Evolutionary conservation across 2,797 vertebrate species (phyloP).

Genomic region (Australoheros facetus): DNA sequence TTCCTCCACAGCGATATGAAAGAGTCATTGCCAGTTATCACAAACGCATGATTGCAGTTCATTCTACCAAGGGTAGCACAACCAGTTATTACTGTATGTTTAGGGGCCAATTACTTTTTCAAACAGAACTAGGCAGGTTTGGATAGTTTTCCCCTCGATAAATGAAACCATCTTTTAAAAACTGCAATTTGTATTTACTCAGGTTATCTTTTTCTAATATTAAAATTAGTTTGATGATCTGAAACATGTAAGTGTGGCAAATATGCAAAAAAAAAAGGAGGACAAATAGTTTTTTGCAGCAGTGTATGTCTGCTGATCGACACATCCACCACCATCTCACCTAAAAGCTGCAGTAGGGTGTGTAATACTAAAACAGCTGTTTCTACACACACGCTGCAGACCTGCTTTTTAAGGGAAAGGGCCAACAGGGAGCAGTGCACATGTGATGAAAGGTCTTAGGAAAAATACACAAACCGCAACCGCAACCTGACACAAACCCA

Average conservation of each 20-base stretch:
- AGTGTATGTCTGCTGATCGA: background rate
- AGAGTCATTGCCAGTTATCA: background rate
- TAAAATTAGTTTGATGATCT: background rate
- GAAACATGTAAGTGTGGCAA: background rate
- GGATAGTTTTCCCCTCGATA: rapidly evolving
- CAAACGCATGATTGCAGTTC: too few relatives aligned
- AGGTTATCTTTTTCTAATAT: background rate
- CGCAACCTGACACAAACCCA: slow-evolving; percentile 22
- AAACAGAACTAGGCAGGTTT: background rate
- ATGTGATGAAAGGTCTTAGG: slow-evolving; percentile 8
- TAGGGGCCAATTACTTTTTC: background rate
- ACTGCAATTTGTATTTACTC: background rate
- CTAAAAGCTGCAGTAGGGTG: background rate
- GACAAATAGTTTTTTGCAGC: background rate
- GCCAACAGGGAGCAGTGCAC: background rate
- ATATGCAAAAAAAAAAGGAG: too few relatives aligned
- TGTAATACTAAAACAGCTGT: background rate
- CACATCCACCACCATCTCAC: background rate
- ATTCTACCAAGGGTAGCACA: too few relatives aligned
- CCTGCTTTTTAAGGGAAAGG: slow-evolving; percentile 12
- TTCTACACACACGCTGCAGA: slow-evolving; percentile 13
- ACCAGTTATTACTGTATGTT: background rate
- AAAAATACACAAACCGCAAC: slow-evolving; percentile 16
- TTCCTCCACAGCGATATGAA: background rate
- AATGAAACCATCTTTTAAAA: too few relatives aligned